Percentiles rank a stretch among this genome's conserved stretches.
Evolutionary conservation across 2,113 vertebrate genomes (phyloP).

Genomic region (Alces alces): DNA sequence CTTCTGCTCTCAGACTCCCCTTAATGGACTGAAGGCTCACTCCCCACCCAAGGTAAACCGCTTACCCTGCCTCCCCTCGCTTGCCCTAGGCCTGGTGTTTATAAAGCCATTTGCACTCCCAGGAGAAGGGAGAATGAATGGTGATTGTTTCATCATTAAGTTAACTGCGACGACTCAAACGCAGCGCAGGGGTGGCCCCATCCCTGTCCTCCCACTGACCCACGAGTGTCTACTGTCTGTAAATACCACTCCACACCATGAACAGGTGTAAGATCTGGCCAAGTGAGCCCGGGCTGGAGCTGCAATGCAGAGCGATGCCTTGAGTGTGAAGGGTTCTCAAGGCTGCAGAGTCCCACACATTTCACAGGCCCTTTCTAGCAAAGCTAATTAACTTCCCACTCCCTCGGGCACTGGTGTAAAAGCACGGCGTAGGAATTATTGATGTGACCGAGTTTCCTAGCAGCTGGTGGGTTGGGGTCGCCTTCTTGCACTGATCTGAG

Average conservation of each 20-base stretch:
- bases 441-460: conserved; percentile 37
- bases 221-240: neutral
- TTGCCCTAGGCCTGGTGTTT: conserved; percentile 9
- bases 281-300: neutral
- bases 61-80: neutral
- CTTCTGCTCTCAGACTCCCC: neutral
- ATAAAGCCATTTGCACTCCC: conserved; percentile 41
- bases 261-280: neutral
- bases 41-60: neutral
- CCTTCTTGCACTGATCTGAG: neutral
- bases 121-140: neutral
- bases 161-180: neutral
- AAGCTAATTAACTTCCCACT: conserved; percentile 32
- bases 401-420: neutral
- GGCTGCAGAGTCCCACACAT: neutral
- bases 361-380: neutral
- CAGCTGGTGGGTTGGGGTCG: neutral
- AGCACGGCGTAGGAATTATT: neutral
- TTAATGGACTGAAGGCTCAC: conserved; percentile 26
- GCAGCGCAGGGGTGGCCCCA: neutral
- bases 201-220: neutral
- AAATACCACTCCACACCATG: neutral
- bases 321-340: neutral
- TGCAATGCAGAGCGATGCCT: neutral
- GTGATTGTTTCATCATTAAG: neutral